Percentiles rank a stretch among this genome's conserved stretches.
These are phyloP conservation scores for Hymenochirus boettgeri DNA, from an alignment of 2,113 vertebrate genomes.

Conservation along the genomic window DNA sequence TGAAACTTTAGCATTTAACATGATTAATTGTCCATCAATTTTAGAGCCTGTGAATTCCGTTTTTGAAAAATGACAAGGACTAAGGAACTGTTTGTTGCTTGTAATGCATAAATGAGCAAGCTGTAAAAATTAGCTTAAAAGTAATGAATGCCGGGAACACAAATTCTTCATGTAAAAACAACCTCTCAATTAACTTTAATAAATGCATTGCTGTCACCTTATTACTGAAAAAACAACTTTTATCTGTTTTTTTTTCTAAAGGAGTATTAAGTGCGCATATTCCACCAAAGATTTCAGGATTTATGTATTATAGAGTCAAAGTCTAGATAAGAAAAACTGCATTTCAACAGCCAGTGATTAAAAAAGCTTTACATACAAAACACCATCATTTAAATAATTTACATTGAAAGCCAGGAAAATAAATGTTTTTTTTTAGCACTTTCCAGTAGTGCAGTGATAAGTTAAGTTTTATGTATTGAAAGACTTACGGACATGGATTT, in stretches of 20 bases:
- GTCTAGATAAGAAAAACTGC: neutral
- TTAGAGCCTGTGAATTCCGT: conserved; percentile 36
- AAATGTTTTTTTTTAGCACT: no score
- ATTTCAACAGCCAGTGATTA: conserved; percentile 6
- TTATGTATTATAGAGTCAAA: neutral
- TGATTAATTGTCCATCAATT: conserved; percentile 42
- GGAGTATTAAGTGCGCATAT: conserved; percentile 7
- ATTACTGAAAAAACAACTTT: conserved; percentile 35
- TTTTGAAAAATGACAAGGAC: conserved; percentile 42
- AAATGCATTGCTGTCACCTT: conserved; percentile 33
- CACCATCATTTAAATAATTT: neutral
- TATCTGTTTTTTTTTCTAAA: conserved; percentile 18
- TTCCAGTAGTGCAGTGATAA: no score
- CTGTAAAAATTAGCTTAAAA: conserved; percentile 35
- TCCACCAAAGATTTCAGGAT: neutral
- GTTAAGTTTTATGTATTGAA: no score
- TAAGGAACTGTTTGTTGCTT: conserved; percentile 26
- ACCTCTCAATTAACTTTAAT: conserved; percentile 42
- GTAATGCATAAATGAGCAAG: conserved; percentile 35
- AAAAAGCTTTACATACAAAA: neutral
- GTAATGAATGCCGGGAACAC: conserved; percentile 38
- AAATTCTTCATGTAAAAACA: conserved; percentile 41
- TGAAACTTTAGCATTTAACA: conserved; percentile 38
- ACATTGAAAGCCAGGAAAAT: neutral
- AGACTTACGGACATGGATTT: no score